These are phyloP conservation scores for Anoplophora glabripennis DNA, from an alignment of 1,140 invertebrate genomes.

Conservation along the genomic window DNA sequence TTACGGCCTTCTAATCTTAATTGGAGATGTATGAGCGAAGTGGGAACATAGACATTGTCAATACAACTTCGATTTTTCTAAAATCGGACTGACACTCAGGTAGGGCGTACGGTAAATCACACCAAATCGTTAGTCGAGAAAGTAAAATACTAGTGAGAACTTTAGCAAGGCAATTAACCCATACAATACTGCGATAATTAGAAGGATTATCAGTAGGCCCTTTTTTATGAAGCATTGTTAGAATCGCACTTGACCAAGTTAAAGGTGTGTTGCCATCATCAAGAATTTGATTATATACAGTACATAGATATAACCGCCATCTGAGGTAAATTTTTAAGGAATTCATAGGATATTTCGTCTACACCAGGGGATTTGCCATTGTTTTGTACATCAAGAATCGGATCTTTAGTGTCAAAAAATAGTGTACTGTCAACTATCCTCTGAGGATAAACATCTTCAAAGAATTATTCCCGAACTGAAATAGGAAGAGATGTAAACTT, in stretches of 20 bases:
- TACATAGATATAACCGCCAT: not conserved
- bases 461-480: too few relatives aligned
- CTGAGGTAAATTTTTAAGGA: not conserved
- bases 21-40: not conserved
- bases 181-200: not conserved
- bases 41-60: not conserved
- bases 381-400: too few relatives aligned
- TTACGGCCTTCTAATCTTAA: not conserved
- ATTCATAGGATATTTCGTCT: not conserved
- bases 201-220: not conserved
- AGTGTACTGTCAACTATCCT: too few relatives aligned
- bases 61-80: not conserved
- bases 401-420: too few relatives aligned
- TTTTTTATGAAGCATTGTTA: constrained; percentile 2
- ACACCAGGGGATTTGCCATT: not conserved
- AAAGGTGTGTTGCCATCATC: not conserved
- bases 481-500: too few relatives aligned
- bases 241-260: not conserved
- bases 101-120: not conserved
- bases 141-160: not conserved
- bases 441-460: too few relatives aligned
- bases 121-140: too few relatives aligned
- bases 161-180: not conserved
- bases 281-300: not conserved
- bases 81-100: constrained; percentile 7